A percentile compares a stretch with the other conserved stretches of the same genome.
Evolutionary conservation across 2,888 invertebrate species (phyloP).

Genomic region (Gnatocerus cornutus): DNA sequence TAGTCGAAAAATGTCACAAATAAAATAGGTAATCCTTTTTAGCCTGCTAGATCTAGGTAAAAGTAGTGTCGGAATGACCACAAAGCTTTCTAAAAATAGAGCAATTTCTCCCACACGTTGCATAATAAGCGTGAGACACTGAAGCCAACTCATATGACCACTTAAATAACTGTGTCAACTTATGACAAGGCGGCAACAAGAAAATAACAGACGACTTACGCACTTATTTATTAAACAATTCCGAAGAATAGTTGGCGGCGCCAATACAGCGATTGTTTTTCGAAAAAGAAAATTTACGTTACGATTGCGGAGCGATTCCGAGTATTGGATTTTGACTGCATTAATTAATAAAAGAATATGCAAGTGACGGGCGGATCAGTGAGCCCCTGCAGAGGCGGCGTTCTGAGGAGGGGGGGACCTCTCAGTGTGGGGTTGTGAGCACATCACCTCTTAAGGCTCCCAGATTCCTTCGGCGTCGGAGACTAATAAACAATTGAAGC

Average conservation of each 20-base stretch:
- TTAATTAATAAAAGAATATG: conserved; percentile 64
- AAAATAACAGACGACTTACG: conserved; percentile 47
- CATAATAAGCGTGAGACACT: conserved; percentile 51
- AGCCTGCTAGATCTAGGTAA: conserved; percentile 53
- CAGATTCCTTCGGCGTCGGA: conserved; percentile 61
- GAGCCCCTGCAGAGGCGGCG: conserved; percentile 39
- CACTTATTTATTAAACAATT: conserved; percentile 40
- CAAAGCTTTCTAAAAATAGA: conserved; percentile 41
- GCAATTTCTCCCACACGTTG: conserved; percentile 42
- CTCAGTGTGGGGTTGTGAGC: conserved; percentile 37
- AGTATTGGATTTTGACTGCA: conserved; percentile 61
- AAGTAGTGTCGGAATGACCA: conserved; percentile 52
- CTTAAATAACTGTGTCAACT: conserved; percentile 59
- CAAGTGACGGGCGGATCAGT: conserved; percentile 54
- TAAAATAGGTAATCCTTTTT: too few species aligned
- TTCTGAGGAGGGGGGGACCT: conserved; percentile 25
- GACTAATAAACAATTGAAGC: conserved; percentile 67
- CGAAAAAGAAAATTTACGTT: not conserved
- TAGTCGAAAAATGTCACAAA: too few species aligned
- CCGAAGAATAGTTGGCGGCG: conserved; percentile 7
- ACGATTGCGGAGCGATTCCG: conserved; percentile 53
- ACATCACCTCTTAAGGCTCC: conserved; percentile 48
- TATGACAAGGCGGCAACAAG: conserved; percentile 58
- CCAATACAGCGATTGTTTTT: not conserved
- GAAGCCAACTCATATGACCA: conserved; percentile 54